Evolutionary conservation across 64 coral and sea anemone genomes (phyloP), one percentile per base, ranked within the genome.

Genomic region (Montipora capricornis): DNA sequence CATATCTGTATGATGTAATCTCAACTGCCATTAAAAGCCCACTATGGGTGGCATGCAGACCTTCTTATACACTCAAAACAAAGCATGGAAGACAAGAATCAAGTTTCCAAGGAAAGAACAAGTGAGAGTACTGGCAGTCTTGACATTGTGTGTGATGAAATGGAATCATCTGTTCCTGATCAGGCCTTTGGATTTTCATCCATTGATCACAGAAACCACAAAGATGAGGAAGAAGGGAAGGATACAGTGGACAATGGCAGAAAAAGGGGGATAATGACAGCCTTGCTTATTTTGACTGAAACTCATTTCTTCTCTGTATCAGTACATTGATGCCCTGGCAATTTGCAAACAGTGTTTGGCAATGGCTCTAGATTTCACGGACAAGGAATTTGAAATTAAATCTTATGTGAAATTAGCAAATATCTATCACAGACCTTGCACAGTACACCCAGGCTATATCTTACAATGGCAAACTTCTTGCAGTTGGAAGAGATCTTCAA

Each of bases 371-470:
- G 80, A 92, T 15, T 74, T 24, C 26, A 85, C 79, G 37, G 88
- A 49, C 22, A 97, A 89, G 60, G 92, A 97, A 45, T 95, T 95
- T 91, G 93, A 94, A 74, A 49, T 97, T 51, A 94, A 95, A 55
- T 92, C 83, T 13, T 97, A 95, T 75, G 83, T 97, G 9, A 90
- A 92, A 67, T 84, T 97, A 84, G 93, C 93, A 47, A 97, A 97
- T 68, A 92, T 97, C 14, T 76, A 91, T 87, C 93, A 97, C 70
- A 97, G 84, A 79, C 48, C n/a, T 95, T 37, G 89, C 78, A 50
- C 78, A 95, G 20, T 95, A 89, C 53, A 80, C 88, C 49, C 73
- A 97, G 74, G 93, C 93, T 15, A 81, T 97, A 37, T 97, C 96
- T 37, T 89, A 89, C 64, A 97, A 91, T 95, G 96, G 89, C 4